phyloP scores from a whole-genome alignment of 2,797 vertebrate genomes.

The Eurystomus glaucurus region DNA sequence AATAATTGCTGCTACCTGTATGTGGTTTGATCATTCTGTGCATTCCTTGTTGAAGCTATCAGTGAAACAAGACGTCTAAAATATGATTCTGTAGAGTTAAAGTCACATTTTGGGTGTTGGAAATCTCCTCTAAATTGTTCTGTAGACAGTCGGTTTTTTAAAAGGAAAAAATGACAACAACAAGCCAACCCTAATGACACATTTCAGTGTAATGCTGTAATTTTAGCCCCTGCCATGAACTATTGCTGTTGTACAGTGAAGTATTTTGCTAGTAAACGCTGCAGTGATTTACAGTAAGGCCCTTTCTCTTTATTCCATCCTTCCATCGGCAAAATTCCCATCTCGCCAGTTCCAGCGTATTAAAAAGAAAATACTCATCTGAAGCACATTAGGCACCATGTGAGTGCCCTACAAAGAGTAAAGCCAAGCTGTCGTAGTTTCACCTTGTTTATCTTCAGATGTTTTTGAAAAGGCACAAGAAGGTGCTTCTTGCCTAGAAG shows the following conservation, averaged over 20 bases:
- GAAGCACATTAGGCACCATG: slow-evolving; percentile 32
- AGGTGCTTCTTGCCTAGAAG: slow-evolving; percentile 8
- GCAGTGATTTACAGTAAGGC: slow-evolving; percentile 52
- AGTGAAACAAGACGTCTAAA: slow-evolving; percentile 70
- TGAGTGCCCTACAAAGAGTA: slow-evolving; percentile 10
- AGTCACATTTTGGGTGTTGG: slow-evolving; percentile 65
- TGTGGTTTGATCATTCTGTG: slow-evolving; percentile 79
- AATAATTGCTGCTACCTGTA: slow-evolving; percentile 83
- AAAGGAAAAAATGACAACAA: slow-evolving; percentile 62
- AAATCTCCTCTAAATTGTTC: slow-evolving; percentile 63
- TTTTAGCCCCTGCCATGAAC: slow-evolving; percentile 65
- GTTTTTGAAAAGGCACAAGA: slow-evolving; percentile 29
- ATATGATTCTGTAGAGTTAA: slow-evolving; percentile 64
- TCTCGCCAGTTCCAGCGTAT: slow-evolving; percentile 21
- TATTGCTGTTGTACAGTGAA: slow-evolving; percentile 42
- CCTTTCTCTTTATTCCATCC: slow-evolving; percentile 52
- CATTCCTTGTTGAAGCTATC: slow-evolving; percentile 75
- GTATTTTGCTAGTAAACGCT: slow-evolving; percentile 63
- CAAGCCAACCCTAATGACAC: slow-evolving; percentile 61
- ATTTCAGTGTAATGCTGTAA: slow-evolving; percentile 73
- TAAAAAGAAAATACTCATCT: slow-evolving; percentile 57
- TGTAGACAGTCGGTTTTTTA: slow-evolving; percentile 22
- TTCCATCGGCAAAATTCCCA: slow-evolving; percentile 43
- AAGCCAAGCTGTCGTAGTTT: neutral
- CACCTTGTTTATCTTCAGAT: slow-evolving; percentile 20